Evolutionary conservation across 2,113 vertebrate species (phyloP).

Genomic region (Gobio gobio): DNA sequence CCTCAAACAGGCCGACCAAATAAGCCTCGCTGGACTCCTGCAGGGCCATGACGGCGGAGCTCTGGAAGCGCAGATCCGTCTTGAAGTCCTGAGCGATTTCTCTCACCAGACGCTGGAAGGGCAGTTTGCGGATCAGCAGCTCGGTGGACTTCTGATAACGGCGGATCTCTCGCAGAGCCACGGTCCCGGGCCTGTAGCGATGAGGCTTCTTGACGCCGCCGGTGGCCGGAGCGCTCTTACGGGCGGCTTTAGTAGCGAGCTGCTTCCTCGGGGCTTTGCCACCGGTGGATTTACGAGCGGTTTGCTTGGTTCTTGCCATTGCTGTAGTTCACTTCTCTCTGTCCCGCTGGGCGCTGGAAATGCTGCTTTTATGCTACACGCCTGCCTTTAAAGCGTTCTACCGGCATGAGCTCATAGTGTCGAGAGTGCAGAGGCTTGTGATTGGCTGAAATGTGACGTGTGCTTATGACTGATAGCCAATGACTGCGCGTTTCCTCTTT

Average conservation of each 20-base stretch:
- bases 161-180: constrained; percentile 38
- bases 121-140: constrained; percentile 49
- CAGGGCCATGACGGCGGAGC: constrained; percentile 44
- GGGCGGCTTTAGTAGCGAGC: constrained; percentile 25
- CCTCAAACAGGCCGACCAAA: constrained; percentile 21
- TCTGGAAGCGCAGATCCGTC: constrained; percentile 44
- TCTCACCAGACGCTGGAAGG: constrained; percentile 49
- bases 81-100: constrained; percentile 54
- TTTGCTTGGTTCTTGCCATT: constrained; percentile 19
- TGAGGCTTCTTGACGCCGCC: constrained; percentile 50
- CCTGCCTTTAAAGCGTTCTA: too few species aligned
- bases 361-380: too few species aligned
- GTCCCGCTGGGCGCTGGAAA: too few species aligned
- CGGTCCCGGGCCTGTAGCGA: constrained; percentile 45
- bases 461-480: too few species aligned
- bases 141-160: constrained; percentile 52
- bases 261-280: constrained; percentile 29
- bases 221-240: constrained; percentile 44
- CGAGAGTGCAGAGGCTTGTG: too few species aligned
- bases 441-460: too few species aligned
- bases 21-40: constrained; percentile 44
- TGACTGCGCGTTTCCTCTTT: too few species aligned
- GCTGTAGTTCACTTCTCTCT: too few species aligned
- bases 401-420: too few species aligned
- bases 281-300: constrained; percentile 7